These are phyloP conservation scores for Atherinomorus stipes DNA, from an alignment of 2,113 vertebrate genomes.

Conservation along the genomic window DNA sequence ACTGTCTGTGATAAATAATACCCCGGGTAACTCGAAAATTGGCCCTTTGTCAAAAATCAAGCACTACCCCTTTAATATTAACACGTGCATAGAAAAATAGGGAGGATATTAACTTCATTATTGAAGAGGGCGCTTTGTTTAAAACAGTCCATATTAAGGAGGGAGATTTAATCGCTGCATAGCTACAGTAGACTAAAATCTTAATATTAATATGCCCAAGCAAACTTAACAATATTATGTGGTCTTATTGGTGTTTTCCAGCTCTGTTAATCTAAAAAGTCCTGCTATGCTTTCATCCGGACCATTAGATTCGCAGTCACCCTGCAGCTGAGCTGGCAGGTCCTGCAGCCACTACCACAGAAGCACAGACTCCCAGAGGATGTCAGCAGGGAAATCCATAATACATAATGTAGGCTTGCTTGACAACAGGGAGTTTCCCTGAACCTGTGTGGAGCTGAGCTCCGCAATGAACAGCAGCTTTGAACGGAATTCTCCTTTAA, in stretches of 20 bases:
- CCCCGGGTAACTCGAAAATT: too few relatives aligned
- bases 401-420: slow-evolving; percentile 32
- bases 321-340: slow-evolving; percentile 17
- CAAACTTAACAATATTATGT: too few relatives aligned
- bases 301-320: neutral
- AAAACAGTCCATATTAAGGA: too few relatives aligned
- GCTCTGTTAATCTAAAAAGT: neutral
- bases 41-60: too few relatives aligned
- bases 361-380: slow-evolving; percentile 30
- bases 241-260: neutral
- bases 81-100: too few relatives aligned
- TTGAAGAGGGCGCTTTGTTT: too few relatives aligned
- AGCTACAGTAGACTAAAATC: too few relatives aligned
- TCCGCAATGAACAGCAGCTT: slow-evolving; percentile 2
- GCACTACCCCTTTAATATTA: too few relatives aligned
- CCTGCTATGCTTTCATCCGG: neutral
- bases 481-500: slow-evolving; percentile 3
- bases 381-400: slow-evolving; percentile 47
- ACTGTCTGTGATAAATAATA: too few relatives aligned
- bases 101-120: too few relatives aligned
- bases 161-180: too few relatives aligned
- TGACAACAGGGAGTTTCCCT: slow-evolving; percentile 48
- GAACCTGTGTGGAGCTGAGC: neutral
- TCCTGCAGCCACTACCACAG: slow-evolving; percentile 14
- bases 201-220: too few relatives aligned